Conservation (phyloP, 2,113 vertebrate species). For the Callithrix jacchus region DNA sequence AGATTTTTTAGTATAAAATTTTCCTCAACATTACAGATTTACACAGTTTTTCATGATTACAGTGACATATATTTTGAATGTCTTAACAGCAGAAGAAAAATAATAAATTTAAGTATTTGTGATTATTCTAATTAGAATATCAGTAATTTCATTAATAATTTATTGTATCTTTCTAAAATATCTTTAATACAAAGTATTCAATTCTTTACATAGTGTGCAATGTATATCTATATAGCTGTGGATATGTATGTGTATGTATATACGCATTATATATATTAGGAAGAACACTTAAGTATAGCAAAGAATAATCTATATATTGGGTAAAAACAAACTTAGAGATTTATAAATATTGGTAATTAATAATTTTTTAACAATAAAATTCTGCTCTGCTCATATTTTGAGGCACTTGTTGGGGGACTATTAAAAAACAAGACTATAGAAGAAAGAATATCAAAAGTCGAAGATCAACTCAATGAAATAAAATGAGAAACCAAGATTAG, state of each 20-base stretch:
- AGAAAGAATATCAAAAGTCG: too few species aligned
- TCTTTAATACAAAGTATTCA: neutral
- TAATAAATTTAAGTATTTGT: neutral
- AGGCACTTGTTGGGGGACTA: neutral
- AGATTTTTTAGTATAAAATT: neutral
- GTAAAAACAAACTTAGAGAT: neutral
- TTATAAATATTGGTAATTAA: neutral
- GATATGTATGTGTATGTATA: neutral
- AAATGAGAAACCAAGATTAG: too few species aligned
- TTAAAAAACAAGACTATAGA: neutral
- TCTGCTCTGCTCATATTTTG: neutral
- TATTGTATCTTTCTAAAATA: neutral
- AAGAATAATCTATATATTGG: neutral
- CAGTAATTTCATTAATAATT: neutral
- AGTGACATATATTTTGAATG: neutral
- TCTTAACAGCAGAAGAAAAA: neutral
- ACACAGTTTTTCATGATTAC: neutral
- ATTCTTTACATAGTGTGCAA: neutral
- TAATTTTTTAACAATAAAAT: neutral
- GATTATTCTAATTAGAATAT: neutral
- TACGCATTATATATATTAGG: neutral
- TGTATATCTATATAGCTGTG: neutral
- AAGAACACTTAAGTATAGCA: neutral
- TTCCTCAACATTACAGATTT: neutral
- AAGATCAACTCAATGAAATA: too few species aligned